Base-by-base conservation (phyloP, 2,888 invertebrate genomes). In the Autographa gamma region DNA sequence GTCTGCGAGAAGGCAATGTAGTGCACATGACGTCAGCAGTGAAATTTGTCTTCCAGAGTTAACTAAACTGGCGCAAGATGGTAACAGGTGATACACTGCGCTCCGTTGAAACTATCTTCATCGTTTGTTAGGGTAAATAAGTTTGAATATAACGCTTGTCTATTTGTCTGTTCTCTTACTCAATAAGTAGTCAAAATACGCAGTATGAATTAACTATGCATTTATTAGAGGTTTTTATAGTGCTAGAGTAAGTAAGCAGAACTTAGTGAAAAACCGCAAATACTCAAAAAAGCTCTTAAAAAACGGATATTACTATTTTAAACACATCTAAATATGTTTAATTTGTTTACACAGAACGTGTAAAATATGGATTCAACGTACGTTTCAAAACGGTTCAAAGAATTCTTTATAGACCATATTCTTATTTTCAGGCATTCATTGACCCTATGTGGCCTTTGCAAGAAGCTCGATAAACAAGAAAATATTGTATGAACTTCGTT, bases 1-100 rank as follows among this genome's bases (percentile, higher is more conserved):
- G 34, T 58, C 38, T 25, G 34, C 19, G 63, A 63, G 63, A 43
- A 52, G 16, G 59, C 16, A n/a, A 32, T 32, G 32, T 32, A 31
- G 31, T 32, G 59, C 32, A 32, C 59, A 59, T 25, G 34, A 19
- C 32, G 19, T 76, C 38, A 63, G 73, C 48, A 38, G 43, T 63
- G n/a, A 25, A 18, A 66, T 76, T 64, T 43, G 59, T 77, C 61
- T 76, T 74, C 19, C 11, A 8, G n/a, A 77, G 14, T 74, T 77
- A 13, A 48, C 38, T 76, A 14, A 66, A 63, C 43, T 64, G 60
- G 6, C 34, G 43, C 18, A 63, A 70, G 63, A 66, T 25, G 19
- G 78, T 56, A 62, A 64, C 66, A 74, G 66, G 41, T 69, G 61
- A 69, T 52, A 54, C 31, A 66, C 25, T 69, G 59, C 9, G 18